Evolutionary conservation across 2,797 vertebrate genomes (phyloP).

Genomic region (Neostethus bicornis): DNA sequence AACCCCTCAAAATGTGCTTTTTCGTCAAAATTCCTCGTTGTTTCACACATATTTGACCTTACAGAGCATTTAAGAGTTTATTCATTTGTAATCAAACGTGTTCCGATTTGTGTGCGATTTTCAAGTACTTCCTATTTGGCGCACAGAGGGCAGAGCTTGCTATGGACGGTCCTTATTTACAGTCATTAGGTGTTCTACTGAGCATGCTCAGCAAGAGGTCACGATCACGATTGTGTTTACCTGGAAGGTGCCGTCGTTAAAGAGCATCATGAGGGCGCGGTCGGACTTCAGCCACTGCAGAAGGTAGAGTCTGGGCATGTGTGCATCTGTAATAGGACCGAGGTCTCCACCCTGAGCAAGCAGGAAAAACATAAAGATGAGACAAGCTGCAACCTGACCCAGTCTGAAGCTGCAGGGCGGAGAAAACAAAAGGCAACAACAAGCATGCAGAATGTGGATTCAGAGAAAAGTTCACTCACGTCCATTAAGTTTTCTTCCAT

Average conservation of each 20-base stretch:
- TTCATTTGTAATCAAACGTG: no score
- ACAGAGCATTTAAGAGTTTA: no score
- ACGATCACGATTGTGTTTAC: conserved; percentile 73
- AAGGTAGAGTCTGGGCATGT: conserved; percentile 91
- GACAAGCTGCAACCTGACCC: conserved; percentile 44
- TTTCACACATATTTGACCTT: no score
- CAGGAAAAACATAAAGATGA: conserved; percentile 35
- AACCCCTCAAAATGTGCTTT: no score
- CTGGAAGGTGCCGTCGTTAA: conserved; percentile 98
- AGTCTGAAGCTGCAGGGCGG: conserved; percentile 29
- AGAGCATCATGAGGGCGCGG: conserved; percentile 98
- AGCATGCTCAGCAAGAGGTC: conserved; percentile 30
- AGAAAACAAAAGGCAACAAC: no score
- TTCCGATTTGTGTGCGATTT: no score
- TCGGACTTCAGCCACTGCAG: conserved; percentile 99
- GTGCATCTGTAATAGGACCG: conserved; percentile 85
- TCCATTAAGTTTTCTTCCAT: conserved; percentile 99
- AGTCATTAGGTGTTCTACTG: conserved; percentile 2
- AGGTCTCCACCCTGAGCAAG: conserved; percentile 90
- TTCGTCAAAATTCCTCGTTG: no score
- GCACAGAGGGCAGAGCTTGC: no score
- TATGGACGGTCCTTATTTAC: no score
- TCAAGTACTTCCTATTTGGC: no score
- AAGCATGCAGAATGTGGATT: not conserved
- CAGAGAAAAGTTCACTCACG: conserved; percentile 81